These are phyloP conservation scores for Drosophila paranaensis DNA, from an alignment of 2,888 invertebrate genomes.

Conservation along the genomic window DNA sequence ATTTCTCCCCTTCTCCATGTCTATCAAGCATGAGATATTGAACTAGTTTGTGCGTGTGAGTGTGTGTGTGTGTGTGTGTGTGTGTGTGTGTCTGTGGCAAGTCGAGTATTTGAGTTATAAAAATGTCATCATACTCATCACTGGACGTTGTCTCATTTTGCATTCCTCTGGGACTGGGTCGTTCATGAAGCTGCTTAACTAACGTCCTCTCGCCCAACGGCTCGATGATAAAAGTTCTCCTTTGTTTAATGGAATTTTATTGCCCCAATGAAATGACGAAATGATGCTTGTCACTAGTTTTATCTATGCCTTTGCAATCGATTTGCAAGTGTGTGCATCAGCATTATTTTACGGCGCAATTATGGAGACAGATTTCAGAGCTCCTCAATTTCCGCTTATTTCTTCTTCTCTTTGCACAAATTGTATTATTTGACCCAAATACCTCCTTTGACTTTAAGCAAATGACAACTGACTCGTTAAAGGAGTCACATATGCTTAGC, in stretches of 20 bases:
- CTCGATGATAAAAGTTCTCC: constrained; percentile 42
- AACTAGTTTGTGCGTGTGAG: constrained; percentile 31
- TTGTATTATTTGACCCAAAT: not conserved
- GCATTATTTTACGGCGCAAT: constrained; percentile 48
- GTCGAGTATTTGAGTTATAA: constrained; percentile 60
- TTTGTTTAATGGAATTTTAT: constrained; percentile 60
- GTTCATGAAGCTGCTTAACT: constrained; percentile 11
- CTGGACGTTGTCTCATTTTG: constrained; percentile 59
- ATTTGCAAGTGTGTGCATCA: constrained; percentile 30
- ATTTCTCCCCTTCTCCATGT: constrained; percentile 1
- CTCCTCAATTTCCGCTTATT: constrained; percentile 5
- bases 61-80: constrained; percentile 6
- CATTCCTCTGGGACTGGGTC: constrained; percentile 59
- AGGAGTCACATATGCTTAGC: too few relatives aligned
- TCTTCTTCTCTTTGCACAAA: not conserved
- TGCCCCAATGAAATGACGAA: constrained; percentile 21
- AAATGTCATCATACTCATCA: constrained; percentile 73
- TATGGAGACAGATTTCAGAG: constrained; percentile 2
- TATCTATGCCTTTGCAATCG: constrained; percentile 33
- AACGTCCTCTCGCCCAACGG: constrained; percentile 20
- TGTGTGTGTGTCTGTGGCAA: constrained; percentile 13
- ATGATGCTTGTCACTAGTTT: constrained; percentile 38
- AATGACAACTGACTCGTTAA: too few relatives aligned
- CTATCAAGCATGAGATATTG: constrained; percentile 42
- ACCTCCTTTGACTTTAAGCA: not conserved